Conservation (phyloP, 2,113 vertebrate species). For the Etia nguti region DNA sequence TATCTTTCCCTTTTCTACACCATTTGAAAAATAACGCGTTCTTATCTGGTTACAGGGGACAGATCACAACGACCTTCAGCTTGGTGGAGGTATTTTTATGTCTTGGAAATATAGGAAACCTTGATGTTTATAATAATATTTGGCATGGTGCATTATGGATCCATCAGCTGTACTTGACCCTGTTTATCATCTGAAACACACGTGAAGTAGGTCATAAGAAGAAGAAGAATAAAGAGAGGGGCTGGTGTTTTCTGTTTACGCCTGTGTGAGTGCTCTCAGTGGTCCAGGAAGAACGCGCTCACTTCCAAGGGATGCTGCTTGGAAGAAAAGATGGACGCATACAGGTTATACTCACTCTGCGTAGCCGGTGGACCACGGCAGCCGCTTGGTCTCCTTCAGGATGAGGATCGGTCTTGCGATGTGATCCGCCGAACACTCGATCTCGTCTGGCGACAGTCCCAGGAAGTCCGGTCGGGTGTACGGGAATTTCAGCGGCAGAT, state of each 20-base stretch:
- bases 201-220: not conserved
- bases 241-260: not conserved
- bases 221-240: not conserved
- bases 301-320: slow-evolving; percentile 25
- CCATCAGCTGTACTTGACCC: not conserved
- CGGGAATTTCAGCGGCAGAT: slow-evolving; percentile 83
- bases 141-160: not conserved
- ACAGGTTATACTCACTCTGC: slow-evolving; percentile 88
- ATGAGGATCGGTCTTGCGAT: slow-evolving; percentile 89
- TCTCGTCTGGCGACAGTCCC: slow-evolving; percentile 86
- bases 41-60: not conserved
- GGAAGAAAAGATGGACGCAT: slow-evolving; percentile 51
- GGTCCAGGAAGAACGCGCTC: not conserved
- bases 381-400: slow-evolving; percentile 82
- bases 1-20: not conserved
- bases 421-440: slow-evolving; percentile 92
- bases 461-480: slow-evolving; percentile 92
- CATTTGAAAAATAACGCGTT: not conserved
- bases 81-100: not conserved
- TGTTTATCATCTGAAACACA: not conserved
- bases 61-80: not conserved
- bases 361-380: slow-evolving; percentile 94
- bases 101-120: not conserved
- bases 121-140: not conserved
- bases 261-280: not conserved